phyloP scores from a whole-genome alignment of 92 coral and sea anemone genomes.

The Bergia puertoricense region DNA sequence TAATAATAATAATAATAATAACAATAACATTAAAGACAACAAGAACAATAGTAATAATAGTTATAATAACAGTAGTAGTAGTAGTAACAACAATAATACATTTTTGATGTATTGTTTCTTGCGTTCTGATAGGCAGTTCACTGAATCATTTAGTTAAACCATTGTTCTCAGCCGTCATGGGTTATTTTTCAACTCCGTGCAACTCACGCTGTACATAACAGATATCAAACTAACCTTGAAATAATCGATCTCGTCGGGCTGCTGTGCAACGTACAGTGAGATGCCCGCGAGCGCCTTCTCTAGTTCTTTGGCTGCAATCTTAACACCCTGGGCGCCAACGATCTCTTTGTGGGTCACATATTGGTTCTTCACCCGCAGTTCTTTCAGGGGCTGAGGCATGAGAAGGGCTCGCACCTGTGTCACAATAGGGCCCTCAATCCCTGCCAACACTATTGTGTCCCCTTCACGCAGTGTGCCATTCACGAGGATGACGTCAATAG shows the following conservation, averaged over 20 bases:
- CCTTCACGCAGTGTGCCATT: conserved; percentile 94
- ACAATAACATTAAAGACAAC: background rate
- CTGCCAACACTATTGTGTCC: conserved; percentile 88
- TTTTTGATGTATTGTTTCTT: too few relatives aligned
- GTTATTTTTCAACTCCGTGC: background rate
- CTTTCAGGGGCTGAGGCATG: conserved; percentile 97
- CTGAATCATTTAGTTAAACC: too few relatives aligned
- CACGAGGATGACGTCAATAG: conserved; percentile 93
- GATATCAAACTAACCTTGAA: conserved; percentile 66
- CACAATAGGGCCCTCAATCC: conserved; percentile 97
- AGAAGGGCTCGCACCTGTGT: conserved; percentile 96
- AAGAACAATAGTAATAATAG: too few relatives aligned
- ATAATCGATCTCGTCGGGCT: conserved; percentile 87
- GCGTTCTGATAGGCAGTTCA: too few relatives aligned
- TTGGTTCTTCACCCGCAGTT: conserved; percentile 94
- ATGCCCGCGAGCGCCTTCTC: conserved; percentile 98
- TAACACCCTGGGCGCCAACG: conserved; percentile 90
- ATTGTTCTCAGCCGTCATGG: too few relatives aligned
- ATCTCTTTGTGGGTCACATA: conserved; percentile 89
- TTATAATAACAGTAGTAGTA: too few relatives aligned
- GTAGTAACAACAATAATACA: too few relatives aligned
- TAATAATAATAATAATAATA: too few relatives aligned
- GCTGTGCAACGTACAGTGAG: conserved; percentile 89
- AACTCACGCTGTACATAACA: background rate
- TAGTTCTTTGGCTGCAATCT: conserved; percentile 93